phyloP scores from a whole-genome alignment of 2,888 invertebrate genomes.

The Sepiola atlantica region DNA sequence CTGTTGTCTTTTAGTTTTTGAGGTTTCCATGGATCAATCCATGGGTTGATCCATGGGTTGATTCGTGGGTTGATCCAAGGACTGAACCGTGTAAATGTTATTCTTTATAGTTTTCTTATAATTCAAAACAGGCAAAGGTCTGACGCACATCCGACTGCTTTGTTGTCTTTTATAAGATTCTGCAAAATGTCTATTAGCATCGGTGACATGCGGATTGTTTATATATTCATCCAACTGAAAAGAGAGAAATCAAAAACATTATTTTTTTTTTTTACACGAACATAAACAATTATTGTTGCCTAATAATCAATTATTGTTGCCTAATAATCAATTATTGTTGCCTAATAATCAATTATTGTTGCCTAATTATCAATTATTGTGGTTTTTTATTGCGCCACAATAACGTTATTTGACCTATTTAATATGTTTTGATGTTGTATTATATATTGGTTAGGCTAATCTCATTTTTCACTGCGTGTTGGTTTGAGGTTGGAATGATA shows the following conservation, averaged over 20 bases:
- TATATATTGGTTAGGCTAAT: no score
- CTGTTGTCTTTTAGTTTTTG: no score
- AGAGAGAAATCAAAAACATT: slow-evolving; percentile 22
- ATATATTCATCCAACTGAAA: slow-evolving; percentile 80
- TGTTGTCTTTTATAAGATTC: slow-evolving; percentile 58
- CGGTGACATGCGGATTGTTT: slow-evolving; percentile 79
- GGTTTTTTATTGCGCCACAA: neutral
- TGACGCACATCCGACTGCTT: neutral
- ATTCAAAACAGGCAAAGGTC: neutral
- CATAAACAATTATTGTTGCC: neutral
- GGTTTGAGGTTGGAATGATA: no score
- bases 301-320: neutral
- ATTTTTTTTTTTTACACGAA: neutral
- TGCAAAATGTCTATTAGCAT: slow-evolving; percentile 75
- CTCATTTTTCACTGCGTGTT: no score
- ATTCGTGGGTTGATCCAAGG: neutral
- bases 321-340: neutral
- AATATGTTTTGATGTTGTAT: no score
- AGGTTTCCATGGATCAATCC: no score
- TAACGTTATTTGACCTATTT: no score
- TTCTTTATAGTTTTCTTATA: neutral
- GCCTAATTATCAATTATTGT: neutral
- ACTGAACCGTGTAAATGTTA: slow-evolving; percentile 14
- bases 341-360: neutral
- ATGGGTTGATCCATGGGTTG: neutral